A percentile compares a stretch with the other conserved stretches of the same genome.
phyloP scores from a whole-genome alignment of 2,888 invertebrate genomes.

The Cantharis rufa region DNA sequence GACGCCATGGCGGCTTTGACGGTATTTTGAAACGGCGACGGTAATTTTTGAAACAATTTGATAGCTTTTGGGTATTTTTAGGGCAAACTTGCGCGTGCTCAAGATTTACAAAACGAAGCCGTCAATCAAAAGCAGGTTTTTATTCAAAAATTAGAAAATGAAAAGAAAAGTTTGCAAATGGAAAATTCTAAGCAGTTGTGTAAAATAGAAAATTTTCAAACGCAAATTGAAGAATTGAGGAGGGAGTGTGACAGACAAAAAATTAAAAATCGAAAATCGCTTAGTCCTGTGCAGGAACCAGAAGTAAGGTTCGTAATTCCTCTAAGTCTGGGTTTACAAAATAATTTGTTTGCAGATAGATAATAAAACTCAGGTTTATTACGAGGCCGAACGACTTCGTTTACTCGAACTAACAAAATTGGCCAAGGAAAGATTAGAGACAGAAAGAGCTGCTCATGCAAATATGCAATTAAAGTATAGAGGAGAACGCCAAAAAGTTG shows the following conservation, averaged over 20 bases:
- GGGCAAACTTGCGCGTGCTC: constrained; percentile 57
- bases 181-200: constrained; percentile 58
- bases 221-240: constrained; percentile 57
- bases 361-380: constrained; percentile 51
- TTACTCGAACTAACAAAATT: constrained; percentile 63
- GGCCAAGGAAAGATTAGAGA: constrained; percentile 62
- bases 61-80: not conserved
- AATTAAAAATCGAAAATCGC: not conserved
- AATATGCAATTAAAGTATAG: constrained; percentile 50
- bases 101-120: constrained; percentile 59
- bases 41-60: not conserved
- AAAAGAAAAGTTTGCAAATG: constrained; percentile 41
- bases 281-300: not conserved
- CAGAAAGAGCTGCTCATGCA: constrained; percentile 56
- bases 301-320: not conserved
- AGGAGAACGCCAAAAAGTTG: constrained; percentile 60
- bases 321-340: too few species aligned
- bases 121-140: constrained; percentile 59
- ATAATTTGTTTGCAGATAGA: constrained; percentile 10
- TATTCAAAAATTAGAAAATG: constrained; percentile 53
- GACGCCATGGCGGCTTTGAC: constrained; percentile 66
- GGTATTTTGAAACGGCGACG: too few species aligned
- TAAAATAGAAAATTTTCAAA: constrained; percentile 59
- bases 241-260: constrained; percentile 57
- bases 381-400: constrained; percentile 66